These are phyloP conservation scores for Timema cristinae DNA, from an alignment of 2,888 invertebrate species.

Conservation along the genomic window DNA sequence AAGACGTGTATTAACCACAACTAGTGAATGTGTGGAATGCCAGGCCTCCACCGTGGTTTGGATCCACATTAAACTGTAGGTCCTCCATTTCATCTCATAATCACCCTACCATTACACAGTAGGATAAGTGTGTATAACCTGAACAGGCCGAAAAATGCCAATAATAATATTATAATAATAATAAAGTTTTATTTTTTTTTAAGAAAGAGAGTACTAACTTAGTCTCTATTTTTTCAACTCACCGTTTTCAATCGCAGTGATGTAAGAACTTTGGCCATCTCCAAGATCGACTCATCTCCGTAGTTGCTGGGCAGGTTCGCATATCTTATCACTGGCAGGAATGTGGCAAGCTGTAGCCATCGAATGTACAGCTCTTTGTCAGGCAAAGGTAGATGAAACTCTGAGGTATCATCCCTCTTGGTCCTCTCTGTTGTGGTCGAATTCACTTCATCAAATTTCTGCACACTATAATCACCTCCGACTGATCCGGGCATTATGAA, in stretches of 20 bases:
- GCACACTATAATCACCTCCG: conserved; percentile 78
- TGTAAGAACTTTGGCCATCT: conserved; percentile 72
- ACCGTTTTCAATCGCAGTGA: conserved; percentile 69
- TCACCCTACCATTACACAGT: too few relatives aligned
- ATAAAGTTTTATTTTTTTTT: too few relatives aligned
- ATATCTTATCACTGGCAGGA: conserved; percentile 88
- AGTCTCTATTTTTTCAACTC: conserved; percentile 36
- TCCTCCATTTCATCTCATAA: too few relatives aligned
- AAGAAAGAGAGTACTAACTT: not conserved
- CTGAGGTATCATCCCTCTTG: conserved; percentile 13
- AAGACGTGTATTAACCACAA: too few relatives aligned
- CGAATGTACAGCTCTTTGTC: conserved; percentile 81
- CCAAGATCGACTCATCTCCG: conserved; percentile 70
- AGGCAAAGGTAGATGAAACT: conserved; percentile 48
- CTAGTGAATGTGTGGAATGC: too few relatives aligned
- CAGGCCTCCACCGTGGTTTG: too few relatives aligned
- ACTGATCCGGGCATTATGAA: conserved; percentile 92
- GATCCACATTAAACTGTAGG: too few relatives aligned
- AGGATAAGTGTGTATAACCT: too few relatives aligned
- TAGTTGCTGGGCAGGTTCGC: conserved; percentile 87
- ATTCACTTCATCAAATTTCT: conserved; percentile 35
- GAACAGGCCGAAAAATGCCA: too few relatives aligned
- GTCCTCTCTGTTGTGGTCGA: conserved; percentile 17
- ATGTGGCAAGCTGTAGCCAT: conserved; percentile 88
- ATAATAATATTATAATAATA: conserved; percentile 12